Base-by-base conservation (phyloP, 2,113 vertebrate genomes). In the Anolis carolinensis region DNA sequence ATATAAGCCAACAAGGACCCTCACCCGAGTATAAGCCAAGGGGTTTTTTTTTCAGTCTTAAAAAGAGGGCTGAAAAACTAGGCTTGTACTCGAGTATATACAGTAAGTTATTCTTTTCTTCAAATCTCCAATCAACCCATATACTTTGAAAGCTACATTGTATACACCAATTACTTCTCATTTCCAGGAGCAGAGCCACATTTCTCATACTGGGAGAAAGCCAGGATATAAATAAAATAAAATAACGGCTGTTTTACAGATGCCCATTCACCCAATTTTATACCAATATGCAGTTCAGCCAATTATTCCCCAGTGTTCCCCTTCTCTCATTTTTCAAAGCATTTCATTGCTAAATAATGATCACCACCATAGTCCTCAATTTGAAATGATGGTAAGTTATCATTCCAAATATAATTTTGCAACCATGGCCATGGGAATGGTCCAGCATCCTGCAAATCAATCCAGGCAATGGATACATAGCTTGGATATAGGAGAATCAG, bases 281-380 rank as follows among this genome's bases (percentile, higher is more conserved):
- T 73, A 62, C 39, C 36, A 76, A 75, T 0, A 0, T 16, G 14
- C 3, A 1, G 3, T 25, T 70, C 72, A 71, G 65, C 0, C 1
- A 73, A 75, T 30, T 36, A 21, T 79, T 13, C n/a, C 72, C 78
- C 87, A 86, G 8, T 79, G 67, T 3, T 82, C 7, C 18, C 27
- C n/a, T 88, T 27, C 70, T 80, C 80, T 82, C 65, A n/a, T 23
- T 79, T 74, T 85, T 62, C 70, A 25, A 23, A 4, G 44, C 59
- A 86, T 50, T 72, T 44, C 68, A 77, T 89, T 89, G 65, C 87
- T 85, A 76, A 55, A 30, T 84, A 84, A 87, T 44, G 9, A 89
- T 68, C 77, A 82, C 30, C 11, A 55, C 62, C 32, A 52, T 2
- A 72, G 39, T 30, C 48, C 39, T 79, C 18, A 70, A 16, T 62